Evolutionary conservation across 2,113 vertebrate species (phyloP).

Genomic region (Uropsilus gracilis): DNA sequence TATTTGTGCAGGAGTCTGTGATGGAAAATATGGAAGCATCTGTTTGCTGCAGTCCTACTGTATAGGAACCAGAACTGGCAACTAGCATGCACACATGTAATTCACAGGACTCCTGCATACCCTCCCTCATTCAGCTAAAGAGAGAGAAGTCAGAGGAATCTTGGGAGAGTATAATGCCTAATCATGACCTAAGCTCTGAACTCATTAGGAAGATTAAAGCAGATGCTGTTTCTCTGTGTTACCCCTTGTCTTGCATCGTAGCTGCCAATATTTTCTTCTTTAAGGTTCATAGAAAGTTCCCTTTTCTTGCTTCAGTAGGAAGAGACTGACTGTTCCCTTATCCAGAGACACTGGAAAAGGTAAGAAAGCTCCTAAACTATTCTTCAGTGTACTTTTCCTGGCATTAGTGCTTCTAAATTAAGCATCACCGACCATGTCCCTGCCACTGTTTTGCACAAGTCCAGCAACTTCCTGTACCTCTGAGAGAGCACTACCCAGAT

Average conservation of each 20-base stretch:
- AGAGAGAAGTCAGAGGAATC: background rate
- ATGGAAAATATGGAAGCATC: rapidly evolving
- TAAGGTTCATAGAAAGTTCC: too few relatives aligned
- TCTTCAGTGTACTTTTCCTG: background rate
- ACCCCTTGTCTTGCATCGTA: too few relatives aligned
- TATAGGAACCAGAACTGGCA: background rate
- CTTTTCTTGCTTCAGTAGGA: background rate
- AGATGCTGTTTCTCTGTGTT: too few relatives aligned
- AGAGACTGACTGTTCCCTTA: background rate
- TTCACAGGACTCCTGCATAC: rapidly evolving
- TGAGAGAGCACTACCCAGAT: background rate
- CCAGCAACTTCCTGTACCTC: background rate
- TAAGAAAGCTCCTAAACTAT: background rate
- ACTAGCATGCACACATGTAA: background rate
- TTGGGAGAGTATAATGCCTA: too few relatives aligned
- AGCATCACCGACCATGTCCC: too few relatives aligned
- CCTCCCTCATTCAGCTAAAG: background rate
- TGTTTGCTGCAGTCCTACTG: too few relatives aligned
- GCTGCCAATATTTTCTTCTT: too few relatives aligned
- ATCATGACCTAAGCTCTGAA: too few relatives aligned
- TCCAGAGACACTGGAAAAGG: too few relatives aligned
- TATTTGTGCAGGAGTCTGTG: background rate
- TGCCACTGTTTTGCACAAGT: background rate
- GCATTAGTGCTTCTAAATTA: rapidly evolving
- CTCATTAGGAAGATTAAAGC: too few relatives aligned